Conservation (phyloP, 2,888 invertebrate genomes). For the Meiosimyza platycephala region DNA sequence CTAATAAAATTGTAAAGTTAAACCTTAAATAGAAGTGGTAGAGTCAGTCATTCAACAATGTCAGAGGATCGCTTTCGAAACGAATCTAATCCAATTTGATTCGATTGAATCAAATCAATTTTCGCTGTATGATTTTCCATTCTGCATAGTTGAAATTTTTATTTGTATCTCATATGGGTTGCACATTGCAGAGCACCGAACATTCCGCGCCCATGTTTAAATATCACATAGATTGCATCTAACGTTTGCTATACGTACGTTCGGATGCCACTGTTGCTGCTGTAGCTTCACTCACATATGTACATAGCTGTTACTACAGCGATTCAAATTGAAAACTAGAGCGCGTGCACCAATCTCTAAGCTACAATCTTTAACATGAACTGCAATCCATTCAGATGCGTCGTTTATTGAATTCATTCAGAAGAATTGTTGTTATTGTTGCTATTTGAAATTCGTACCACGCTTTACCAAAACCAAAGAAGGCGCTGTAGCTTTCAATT, state of each 20-base stretch:
- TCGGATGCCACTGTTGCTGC: conserved; percentile 15
- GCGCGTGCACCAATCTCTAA: conserved; percentile 8
- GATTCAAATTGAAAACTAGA: conserved; percentile 22
- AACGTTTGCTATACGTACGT: conserved; percentile 2
- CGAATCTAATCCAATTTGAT: background rate
- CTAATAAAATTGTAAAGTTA: conserved; percentile 21
- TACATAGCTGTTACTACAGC: conserved; percentile 26
- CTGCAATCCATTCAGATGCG: conserved; percentile 26
- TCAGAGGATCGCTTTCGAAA: conserved; percentile 6
- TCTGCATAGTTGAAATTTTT: background rate
- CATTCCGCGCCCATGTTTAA: conserved; percentile 28
- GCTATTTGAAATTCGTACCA: too few relatives aligned
- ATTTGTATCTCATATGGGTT: too few relatives aligned
- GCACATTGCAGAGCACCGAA: conserved; percentile 1
- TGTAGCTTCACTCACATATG: conserved; percentile 36
- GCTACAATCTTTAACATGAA: conserved; percentile 27
- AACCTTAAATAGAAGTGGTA: background rate
- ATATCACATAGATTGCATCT: conserved; percentile 5
- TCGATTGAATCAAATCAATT: conserved; percentile 13
- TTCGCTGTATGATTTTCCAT: background rate
- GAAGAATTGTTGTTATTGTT: conserved; percentile 24
- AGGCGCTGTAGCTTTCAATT: conserved; percentile 24
- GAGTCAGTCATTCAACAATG: background rate
- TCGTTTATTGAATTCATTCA: conserved; percentile 28
- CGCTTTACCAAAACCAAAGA: conserved; percentile 25